These are phyloP conservation scores for Sarcoramphus papa DNA, from an alignment of 2,797 vertebrate species.

Conservation along the genomic window DNA sequence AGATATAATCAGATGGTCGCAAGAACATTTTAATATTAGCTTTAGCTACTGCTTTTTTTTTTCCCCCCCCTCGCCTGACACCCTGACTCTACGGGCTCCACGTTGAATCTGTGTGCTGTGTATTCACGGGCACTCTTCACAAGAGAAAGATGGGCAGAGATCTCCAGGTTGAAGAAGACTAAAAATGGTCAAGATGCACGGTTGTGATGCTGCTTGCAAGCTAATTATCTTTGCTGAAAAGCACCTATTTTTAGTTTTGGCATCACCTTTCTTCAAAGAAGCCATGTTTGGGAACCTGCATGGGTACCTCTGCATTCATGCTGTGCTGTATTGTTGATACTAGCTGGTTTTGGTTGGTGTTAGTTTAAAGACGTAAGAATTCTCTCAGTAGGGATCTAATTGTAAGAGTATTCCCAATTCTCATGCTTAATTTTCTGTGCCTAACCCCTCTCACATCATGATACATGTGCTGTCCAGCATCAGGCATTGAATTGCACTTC, in stretches of 20 bases:
- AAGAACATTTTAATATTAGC: neutral
- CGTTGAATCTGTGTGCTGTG: neutral
- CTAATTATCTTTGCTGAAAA: neutral
- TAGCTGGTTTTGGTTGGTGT: neutral
- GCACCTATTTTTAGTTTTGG: neutral
- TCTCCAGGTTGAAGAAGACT: neutral
- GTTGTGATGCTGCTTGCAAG: neutral
- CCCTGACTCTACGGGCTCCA: neutral
- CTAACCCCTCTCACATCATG: neutral
- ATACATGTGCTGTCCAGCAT: neutral
- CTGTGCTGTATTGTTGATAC: neutral
- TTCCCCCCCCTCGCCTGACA: fast-evolving
- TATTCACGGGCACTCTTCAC: neutral
- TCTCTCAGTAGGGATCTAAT: neutral
- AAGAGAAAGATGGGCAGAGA: neutral
- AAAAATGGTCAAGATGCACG: neutral
- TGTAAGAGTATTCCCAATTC: neutral
- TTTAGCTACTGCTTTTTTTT: neutral
- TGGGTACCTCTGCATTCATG: neutral
- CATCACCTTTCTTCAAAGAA: neutral
- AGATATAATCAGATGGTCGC: neutral
- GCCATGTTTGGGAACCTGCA: neutral
- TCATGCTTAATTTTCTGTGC: neutral
- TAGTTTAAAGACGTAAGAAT: neutral
- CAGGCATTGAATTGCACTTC: neutral